Evolutionary conservation across 2,113 vertebrate genomes (phyloP), one percentile per base, ranked within the genome.

Genomic region (Dasypus novemcinctus): DNA sequence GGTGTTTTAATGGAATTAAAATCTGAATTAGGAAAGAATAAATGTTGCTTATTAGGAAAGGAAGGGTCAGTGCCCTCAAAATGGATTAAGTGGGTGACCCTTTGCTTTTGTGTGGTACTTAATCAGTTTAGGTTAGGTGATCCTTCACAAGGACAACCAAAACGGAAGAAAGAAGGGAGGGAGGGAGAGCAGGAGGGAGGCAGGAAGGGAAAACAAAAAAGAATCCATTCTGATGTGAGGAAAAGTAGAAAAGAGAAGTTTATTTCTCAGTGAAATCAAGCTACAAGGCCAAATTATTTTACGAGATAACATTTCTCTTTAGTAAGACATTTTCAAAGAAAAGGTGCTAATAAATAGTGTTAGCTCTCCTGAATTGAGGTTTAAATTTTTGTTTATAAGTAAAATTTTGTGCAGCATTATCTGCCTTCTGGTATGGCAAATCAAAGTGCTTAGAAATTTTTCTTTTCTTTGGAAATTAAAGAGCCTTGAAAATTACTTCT

Each of bases 11-110:
- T 83, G 85, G 83, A 87, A 79, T 79, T 36, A 27, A 87, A 94
- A 95, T 89, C 59, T 87, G 12, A 23, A 83, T 93, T 94, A 87
- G 49, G 71, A 89, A 54, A 95, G 83, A 74, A 82, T 85, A 81
- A 81, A 38, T 61, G 54, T 71, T 87, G 76, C 38, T 59, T 87
- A 31, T 66, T 90, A 92, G 46, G 4, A 93, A 84, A 87, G 59
- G 13, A 91, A 89, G 12, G 10, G 8, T 84, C 38, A 52, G 46
- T 54, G 1, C 4, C 5, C 2, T 66, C 7, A 38, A 71, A 66
- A 80, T 75, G 7, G 5, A 54, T 81, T 68, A 87, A 69, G 1
- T 57, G 12, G 49, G 23, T 41, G 72, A 33, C 11, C 7, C 20
- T 90, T 79, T 66, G 68, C 59, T 91, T 84, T 88, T 78, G 36